These are phyloP conservation scores for Oriolus oriolus DNA, from an alignment of 2,113 vertebrate genomes.

Conservation along the genomic window DNA sequence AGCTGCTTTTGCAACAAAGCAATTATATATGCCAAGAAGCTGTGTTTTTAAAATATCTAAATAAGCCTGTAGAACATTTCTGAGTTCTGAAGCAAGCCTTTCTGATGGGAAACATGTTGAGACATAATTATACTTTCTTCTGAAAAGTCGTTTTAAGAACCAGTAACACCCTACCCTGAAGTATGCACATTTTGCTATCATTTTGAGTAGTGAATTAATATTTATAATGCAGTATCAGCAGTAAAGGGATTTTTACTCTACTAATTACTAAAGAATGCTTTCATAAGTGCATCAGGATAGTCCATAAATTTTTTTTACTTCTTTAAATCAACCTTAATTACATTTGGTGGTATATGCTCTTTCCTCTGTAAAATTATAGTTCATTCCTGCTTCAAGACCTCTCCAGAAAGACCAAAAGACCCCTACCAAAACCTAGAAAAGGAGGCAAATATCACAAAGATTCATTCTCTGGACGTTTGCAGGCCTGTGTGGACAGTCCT, in stretches of 20 bases:
- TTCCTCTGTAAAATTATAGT: background rate
- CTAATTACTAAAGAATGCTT: background rate
- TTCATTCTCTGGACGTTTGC: background rate
- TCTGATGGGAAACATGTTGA: background rate
- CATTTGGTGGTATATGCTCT: background rate
- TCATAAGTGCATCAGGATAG: background rate
- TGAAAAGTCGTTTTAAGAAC: background rate
- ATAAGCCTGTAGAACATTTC: background rate
- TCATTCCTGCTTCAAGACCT: background rate
- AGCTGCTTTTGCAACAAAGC: constrained; percentile 39
- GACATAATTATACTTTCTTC: background rate
- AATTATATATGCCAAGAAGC: background rate
- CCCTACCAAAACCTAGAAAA: background rate
- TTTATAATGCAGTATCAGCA: background rate
- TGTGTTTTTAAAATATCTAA: background rate
- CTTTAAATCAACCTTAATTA: background rate
- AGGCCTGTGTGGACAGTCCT: background rate
- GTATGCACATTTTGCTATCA: background rate
- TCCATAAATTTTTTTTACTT: background rate
- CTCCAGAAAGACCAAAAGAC: background rate
- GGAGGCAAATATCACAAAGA: background rate
- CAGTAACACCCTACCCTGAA: background rate
- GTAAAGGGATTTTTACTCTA: background rate
- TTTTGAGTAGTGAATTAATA: background rate
- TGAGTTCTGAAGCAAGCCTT: background rate